These are phyloP conservation scores for Heteractis magnifica DNA, from an alignment of 92 coral and sea anemone species.

Conservation along the genomic window DNA sequence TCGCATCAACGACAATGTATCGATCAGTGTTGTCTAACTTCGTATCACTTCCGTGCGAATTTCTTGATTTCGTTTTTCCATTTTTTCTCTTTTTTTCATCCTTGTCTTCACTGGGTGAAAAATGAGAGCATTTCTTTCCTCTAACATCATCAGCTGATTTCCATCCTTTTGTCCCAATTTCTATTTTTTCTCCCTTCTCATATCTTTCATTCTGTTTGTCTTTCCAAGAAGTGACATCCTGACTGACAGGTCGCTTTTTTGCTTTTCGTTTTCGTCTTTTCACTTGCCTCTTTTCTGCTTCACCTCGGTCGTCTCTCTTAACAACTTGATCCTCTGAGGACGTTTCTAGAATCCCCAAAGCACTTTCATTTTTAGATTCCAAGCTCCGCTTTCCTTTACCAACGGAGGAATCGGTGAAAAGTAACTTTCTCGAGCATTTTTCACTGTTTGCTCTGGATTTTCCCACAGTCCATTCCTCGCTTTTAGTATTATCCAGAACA, in stretches of 20 bases:
- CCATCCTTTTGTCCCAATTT: constrained; percentile 25
- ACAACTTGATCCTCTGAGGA: background rate
- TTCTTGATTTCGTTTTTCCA: constrained; percentile 17
- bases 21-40: constrained; percentile 1
- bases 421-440: constrained; percentile 17
- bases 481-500: background rate
- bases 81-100: background rate
- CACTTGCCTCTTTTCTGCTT: background rate
- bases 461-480: constrained; percentile 16
- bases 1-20: background rate
- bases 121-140: constrained; percentile 22
- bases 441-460: background rate
- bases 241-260: constrained; percentile 10
- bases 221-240: constrained; percentile 23
- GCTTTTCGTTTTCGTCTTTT: background rate
- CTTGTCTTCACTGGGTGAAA: background rate
- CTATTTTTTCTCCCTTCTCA: constrained; percentile 9
- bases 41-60: constrained; percentile 8
- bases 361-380: background rate
- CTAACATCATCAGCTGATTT: constrained; percentile 26
- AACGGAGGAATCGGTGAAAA: background rate
- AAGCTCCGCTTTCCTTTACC: background rate
- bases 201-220: constrained; percentile 7
- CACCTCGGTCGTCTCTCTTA: background rate
- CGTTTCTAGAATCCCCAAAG: background rate